A percentile compares a stretch with the other conserved stretches of the same genome.
These are phyloP conservation scores for Scrobipalpa atriplicella DNA, from an alignment of 2,888 invertebrate species.

Conservation along the genomic window DNA sequence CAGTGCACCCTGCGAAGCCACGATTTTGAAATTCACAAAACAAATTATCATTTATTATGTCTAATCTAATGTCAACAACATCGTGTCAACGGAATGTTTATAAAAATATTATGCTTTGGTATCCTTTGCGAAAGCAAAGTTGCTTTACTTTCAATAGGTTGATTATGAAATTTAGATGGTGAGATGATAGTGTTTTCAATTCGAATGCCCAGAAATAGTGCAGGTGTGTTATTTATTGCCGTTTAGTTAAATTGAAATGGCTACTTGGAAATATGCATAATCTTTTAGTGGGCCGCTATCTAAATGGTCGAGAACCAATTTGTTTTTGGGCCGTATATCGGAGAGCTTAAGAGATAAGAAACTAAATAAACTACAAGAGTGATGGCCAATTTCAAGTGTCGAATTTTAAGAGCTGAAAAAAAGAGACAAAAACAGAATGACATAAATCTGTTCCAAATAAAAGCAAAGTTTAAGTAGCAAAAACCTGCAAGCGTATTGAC, in stretches of 20 bases:
- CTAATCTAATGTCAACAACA: constrained; percentile 23
- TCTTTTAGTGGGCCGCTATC: constrained; percentile 20
- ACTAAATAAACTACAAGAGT: constrained; percentile 1
- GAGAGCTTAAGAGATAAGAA: constrained; percentile 9
- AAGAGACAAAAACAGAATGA: background rate
- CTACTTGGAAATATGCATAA: constrained; percentile 27
- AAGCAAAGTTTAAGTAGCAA: background rate
- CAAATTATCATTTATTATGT: constrained; percentile 26
- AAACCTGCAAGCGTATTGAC: background rate
- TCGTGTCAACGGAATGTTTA: constrained; percentile 27
- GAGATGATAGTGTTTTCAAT: constrained; percentile 36
- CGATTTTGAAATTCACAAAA: constrained; percentile 25
- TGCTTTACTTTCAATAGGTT: constrained; percentile 31
- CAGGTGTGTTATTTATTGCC: constrained; percentile 34
- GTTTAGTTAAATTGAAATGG: constrained; percentile 26
- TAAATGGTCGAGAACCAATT: constrained; percentile 24
- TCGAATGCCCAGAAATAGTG: constrained; percentile 34
- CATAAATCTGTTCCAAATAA: background rate
- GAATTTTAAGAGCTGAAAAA: background rate
- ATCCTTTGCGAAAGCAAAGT: constrained; percentile 21
- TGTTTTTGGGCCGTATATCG: constrained; percentile 14
- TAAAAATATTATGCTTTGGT: constrained; percentile 26
- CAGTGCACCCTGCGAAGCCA: constrained; percentile 11
- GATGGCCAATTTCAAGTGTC: background rate
- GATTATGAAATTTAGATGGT: constrained; percentile 34